Base-by-base conservation (phyloP, 2,797 vertebrate species). In the Bucorvus abyssinicus region DNA sequence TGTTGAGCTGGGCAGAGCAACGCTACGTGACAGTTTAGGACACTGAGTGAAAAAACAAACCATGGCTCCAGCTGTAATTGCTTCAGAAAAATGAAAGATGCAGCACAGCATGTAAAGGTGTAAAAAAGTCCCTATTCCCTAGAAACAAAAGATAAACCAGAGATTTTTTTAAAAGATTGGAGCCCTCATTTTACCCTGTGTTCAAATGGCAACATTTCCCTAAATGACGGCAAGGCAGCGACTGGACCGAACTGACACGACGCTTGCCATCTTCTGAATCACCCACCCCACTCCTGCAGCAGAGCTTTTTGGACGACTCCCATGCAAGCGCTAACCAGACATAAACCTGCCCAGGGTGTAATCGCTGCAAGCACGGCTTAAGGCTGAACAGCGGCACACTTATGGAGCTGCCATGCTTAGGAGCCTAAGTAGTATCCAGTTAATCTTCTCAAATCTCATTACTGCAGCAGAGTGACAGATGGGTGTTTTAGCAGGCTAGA, bases 401-500 rank as follows among this genome's bases (percentile, higher is more conserved):
- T 23, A 61, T 10, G 55, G 84, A 84, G 78, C 85, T 95, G 87
- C 90, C 89, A 24, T 42, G 68, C 92, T 91, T 59, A 69, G 47
- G 40, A 84, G 57, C 74, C 82, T 90, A 69, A 90, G 75, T 3
- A 81, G 79, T 21, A 91, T 73, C 93, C 88, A 92, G 91, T 90
- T 96, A 96, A 95, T 96, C 94, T 96, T 78, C 76, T 74, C 85
- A 93, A 93, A 91, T 79, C 94, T 84, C 82, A 93, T 94, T 95
- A 81, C 18, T 65, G 79, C 76, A 65, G 61, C 85, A 69, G 42
- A 94, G 87, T 95, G 95, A 94, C 94, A 96, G 96, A 94, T 76
- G 81, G 95, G 52, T 78, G 32, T 91, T 96, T 92, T 88, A 96
- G 50, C 70, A 84, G 64, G 91, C 70, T 75, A 78, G 85, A 94